Conservation (phyloP, 2,113 vertebrate species). For the Lepidothrix coronata region DNA sequence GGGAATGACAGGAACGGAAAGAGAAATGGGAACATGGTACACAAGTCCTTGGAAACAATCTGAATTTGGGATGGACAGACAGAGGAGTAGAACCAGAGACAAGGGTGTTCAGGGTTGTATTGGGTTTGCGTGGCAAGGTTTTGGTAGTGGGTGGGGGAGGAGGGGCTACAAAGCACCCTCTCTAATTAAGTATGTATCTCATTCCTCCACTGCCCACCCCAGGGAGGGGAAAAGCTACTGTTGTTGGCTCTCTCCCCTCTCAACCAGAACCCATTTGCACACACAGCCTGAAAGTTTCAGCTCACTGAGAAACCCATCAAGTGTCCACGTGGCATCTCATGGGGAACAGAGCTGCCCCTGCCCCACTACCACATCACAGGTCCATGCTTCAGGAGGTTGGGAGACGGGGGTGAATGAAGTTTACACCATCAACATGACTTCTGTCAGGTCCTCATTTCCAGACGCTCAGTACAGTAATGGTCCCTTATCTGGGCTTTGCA, state of each 20-base stretch:
- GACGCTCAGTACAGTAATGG: background rate
- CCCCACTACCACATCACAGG: background rate
- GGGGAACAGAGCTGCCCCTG: background rate
- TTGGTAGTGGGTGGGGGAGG: background rate
- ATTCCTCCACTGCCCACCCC: background rate
- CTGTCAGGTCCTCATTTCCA: background rate
- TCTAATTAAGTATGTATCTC: background rate
- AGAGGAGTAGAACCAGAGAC: background rate
- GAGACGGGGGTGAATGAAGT: background rate
- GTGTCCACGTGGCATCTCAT: background rate
- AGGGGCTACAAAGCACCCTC: background rate
- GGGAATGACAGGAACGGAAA: background rate
- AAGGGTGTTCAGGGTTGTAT: background rate
- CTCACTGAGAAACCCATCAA: fast-evolving
- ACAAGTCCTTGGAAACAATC: background rate
- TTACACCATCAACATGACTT: background rate
- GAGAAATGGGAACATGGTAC: background rate
- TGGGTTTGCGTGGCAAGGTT: background rate
- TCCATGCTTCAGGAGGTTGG: background rate
- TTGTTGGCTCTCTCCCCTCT: background rate
- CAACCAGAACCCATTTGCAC: background rate
- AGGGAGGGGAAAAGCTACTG: background rate
- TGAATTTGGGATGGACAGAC: background rate
- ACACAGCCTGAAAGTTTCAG: background rate
- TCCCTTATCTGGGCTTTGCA: background rate